Evolutionary conservation across 2,797 vertebrate species (phyloP), one percentile per base, ranked within the genome.

Genomic region (Siniperca scherzeri): DNA sequence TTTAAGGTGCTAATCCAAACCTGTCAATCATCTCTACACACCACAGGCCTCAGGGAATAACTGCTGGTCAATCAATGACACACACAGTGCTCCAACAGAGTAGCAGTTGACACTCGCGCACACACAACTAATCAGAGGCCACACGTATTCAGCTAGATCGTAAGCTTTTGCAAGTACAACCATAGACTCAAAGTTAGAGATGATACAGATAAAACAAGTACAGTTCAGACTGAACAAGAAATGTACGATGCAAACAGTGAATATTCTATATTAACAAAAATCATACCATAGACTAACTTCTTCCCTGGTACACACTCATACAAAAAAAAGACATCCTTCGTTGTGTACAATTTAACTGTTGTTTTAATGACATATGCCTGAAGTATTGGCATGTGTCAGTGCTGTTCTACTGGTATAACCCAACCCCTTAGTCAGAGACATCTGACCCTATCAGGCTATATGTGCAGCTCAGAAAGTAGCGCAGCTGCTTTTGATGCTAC

Each of bases 1-100:
- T 87, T 87, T 85, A 38, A 90, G 82, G 70, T 25, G 46, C 85
- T 91, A 88, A 93, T 93, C 88, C 87, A 66, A 83, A 85, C 68
- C 85, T 92, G 92, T 86, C 93, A 91, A 87, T 94, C 90, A 93
- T 85, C 52, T 88, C 64, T 67, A 83, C 83, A 85, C 76, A 80
- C 67, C 73, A 40, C 33, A 65, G 22, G 55, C 86, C 80, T 71
- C 25, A 74, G 81, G 88, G 88, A 85, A 86, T 72, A 77, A 82
- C 71, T 85, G 86, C 75, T 81, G 83, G 84, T 87, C 85, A 92
- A 89, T 92, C 90, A 88, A 82, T 92, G 77, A 69, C 83, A 82
- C 74, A 83, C 68, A 85, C 70, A 86, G 56, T 21, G 46, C 38
- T 55, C 53, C 30, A 7, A 75, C 75, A 82, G 17, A 82, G 60